Conservation (phyloP, 2,113 vertebrate genomes). For the Embiotoca jacksoni region DNA sequence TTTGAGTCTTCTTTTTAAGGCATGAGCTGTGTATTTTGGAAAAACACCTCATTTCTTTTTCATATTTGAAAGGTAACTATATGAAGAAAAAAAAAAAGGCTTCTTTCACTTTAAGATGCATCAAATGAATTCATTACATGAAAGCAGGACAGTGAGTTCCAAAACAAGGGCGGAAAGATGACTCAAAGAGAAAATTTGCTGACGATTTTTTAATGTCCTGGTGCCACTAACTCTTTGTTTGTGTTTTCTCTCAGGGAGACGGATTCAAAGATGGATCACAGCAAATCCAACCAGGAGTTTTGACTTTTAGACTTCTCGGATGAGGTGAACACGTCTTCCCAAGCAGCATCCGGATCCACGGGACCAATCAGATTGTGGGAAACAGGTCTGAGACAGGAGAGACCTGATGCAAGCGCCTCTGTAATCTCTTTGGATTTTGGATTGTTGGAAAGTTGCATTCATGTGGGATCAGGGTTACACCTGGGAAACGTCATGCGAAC, state of each 20-base stretch:
- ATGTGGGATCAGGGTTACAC: conserved; percentile 40
- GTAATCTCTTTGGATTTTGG: conserved; percentile 16
- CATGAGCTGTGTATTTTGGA: neutral
- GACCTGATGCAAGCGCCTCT: neutral
- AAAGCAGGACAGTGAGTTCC: conserved; percentile 6
- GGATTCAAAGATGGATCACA: conserved; percentile 10
- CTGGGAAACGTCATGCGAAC: conserved; percentile 40
- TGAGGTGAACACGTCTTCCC: conserved; percentile 7
- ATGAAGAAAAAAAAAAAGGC: neutral
- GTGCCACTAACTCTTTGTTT: conserved; percentile 22
- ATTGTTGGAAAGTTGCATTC: conserved; percentile 31
- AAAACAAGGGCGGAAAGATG: neutral
- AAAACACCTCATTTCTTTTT: neutral
- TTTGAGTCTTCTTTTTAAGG: neutral
- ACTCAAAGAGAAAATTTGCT: conserved; percentile 7
- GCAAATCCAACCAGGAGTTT: conserved; percentile 23
- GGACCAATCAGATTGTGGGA: conserved; percentile 15
- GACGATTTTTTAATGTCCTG: neutral
- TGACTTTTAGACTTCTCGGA: conserved; percentile 22
- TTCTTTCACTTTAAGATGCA: conserved; percentile 1
- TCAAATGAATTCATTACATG: conserved; percentile 8
- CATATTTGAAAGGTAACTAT: neutral
- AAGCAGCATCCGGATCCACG: conserved; percentile 23
- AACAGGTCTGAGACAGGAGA: conserved; percentile 36
- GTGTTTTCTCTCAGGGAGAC: conserved; percentile 43